Evolutionary conservation across 2,797 vertebrate species (phyloP).

Genomic region (Lophotriccus pileatus): DNA sequence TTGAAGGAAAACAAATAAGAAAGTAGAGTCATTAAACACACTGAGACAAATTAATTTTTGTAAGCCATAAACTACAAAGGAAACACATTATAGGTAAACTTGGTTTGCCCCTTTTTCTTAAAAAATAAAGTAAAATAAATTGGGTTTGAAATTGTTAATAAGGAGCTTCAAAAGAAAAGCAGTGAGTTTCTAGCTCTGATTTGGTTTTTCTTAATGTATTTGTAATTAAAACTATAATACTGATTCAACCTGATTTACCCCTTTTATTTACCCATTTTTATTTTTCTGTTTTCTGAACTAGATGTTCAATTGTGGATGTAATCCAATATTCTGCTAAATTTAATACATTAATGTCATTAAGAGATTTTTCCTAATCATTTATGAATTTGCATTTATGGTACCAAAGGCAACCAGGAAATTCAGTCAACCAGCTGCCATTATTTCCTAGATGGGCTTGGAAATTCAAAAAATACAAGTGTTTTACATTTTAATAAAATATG

Average conservation of each 20-base stretch:
- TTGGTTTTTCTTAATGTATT: not conserved
- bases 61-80: not conserved
- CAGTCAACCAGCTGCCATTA: not conserved
- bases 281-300: not conserved
- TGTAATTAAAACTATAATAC: not conserved
- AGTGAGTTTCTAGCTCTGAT: not conserved
- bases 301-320: not conserved
- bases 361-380: not conserved
- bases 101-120: not conserved
- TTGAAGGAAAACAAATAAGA: conserved; percentile 33
- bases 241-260: not conserved
- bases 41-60: conserved; percentile 31
- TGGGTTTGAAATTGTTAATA: not conserved
- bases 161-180: not conserved
- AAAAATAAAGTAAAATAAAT: not conserved
- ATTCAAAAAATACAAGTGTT: not conserved
- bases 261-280: not conserved
- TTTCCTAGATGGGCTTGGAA: not conserved
- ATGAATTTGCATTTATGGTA: not conserved
- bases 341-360: not conserved
- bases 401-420: not conserved
- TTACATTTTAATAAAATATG: not conserved
- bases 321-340: not conserved
- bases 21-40: conserved; percentile 6
- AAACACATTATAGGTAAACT: not conserved